Base-by-base conservation (phyloP, 2,888 invertebrate genomes). In the Trichogramma evanescens region DNA sequence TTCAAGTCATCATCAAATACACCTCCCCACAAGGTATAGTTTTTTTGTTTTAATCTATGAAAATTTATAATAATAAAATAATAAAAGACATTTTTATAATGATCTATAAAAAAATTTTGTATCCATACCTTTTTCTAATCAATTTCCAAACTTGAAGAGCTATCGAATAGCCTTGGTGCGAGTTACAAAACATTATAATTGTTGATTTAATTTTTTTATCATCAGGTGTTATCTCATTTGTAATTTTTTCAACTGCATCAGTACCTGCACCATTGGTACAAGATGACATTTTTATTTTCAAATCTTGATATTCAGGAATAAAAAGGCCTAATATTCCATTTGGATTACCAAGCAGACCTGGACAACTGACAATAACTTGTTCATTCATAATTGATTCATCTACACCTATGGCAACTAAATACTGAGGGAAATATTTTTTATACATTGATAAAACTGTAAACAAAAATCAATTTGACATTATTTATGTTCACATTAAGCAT, bases 351-450 rank as follows among this genome's bases (percentile, higher is more conserved):
- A 54, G 45, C 7, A 50, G 10, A 9, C 50, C 45, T 13, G 49
- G 44, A 10, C 50, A 50, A 40, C 54, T 58, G 6, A 9, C 9
- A 40, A 58, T 58, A 4, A 5, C 39, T 8, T 26, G 43, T 49
- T 58, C 40, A 38, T 58, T 45, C 50, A 58, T 54, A 39, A 50
- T 54, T 6, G 54, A 58, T 45, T 54, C 50, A 50, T 58, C 54
- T 5, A 58, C 44, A 26, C 54, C 54, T 38, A 58, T 48, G n/a
- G 54, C 41, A 13, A 53, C 49, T 40, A 58, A 50, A 41, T 58
- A 9, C n/a, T 45, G 10, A 6, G 54, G 43, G n/a, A 58, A 54
- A 13, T 50, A 40, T 41, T 50, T 50, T 50, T 54, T 50, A 50
- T 54, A 59, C 40, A n/a, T 48, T 9, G 2, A 5, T 40, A 58